phyloP scores from a whole-genome alignment of 2,113 vertebrate species.

The Sorex araneus region DNA sequence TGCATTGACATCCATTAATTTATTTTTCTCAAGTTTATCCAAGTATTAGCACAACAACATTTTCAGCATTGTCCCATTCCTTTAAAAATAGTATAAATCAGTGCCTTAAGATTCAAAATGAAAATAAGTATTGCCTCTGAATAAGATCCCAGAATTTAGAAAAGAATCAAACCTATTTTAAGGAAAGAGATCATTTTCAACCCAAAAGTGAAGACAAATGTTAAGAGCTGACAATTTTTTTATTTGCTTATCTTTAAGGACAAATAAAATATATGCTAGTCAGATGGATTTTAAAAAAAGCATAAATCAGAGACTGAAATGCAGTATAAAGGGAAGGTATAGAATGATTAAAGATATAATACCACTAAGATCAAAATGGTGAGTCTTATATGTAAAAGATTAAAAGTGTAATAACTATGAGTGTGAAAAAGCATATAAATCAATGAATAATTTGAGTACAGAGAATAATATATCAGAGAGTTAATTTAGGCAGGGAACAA shows the following conservation, averaged over 20 bases:
- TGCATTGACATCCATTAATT: background rate
- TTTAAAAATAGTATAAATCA: background rate
- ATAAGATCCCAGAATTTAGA: background rate
- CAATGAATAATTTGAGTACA: background rate
- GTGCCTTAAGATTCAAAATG: too few species aligned
- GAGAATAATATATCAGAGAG: background rate
- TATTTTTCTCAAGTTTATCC: background rate
- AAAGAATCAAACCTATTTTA: background rate
- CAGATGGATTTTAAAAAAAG: background rate
- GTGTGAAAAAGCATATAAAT: conserved; percentile 5
- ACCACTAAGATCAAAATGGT: background rate
- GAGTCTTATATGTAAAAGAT: background rate
- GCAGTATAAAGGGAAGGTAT: background rate
- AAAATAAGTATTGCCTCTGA: too few species aligned
- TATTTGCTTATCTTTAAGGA: background rate
- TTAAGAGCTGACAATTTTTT: background rate
- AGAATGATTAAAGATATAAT: background rate
- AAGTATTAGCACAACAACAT: background rate
- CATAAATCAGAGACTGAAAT: background rate
- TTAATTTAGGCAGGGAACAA: background rate
- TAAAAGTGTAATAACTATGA: background rate
- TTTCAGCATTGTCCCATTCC: background rate
- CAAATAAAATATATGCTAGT: background rate
- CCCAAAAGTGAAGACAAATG: background rate
- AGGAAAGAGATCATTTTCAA: background rate